Base-by-base conservation (phyloP, 23 tunicate genomes). In the Pegea sp. region DNA sequence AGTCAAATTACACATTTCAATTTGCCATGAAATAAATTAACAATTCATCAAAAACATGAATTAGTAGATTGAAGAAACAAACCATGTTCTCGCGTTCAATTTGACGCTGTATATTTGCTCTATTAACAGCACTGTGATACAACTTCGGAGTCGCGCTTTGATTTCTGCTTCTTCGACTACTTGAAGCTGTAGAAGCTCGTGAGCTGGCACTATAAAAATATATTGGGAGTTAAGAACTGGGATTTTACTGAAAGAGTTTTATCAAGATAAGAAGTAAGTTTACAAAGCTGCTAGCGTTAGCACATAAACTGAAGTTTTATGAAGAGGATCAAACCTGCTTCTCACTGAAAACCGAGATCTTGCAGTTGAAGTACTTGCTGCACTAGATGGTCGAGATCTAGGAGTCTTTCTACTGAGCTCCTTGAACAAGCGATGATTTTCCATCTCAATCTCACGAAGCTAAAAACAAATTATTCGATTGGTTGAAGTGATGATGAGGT, bases 51-150 rank as follows among this genome's bases (percentile, higher is more conserved):
- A n/a, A n/a, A n/a, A n/a, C n/a, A n/a, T n/a, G n/a, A n/a, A 38
- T 11, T 38, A 11, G 16, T 11, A 11, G 11, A 38, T 11, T 38
- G 46, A 11, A 11, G 56, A 18, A 13, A 54, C 64, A 29, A 20
- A 78, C 76, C 67, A 84, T 42, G 42, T 84, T 84, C 53, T 84
- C 95, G 25, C 81, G 55, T 58, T 84, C 95, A 44, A 84, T 73
- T 52, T 63, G 64, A 59, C 58, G 54, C 48, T 84, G 95, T 21
- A 61, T 57, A 18, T 78, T 65, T 6, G 69, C 32, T 51, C 95
- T 42, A 34, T 84, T 84, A 3, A 63, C 52, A 3, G 81, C 84
- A 4, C 77, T 53, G 66, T 84, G 95, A 34, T 84, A 84, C 11
- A 84, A 33, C 33, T 64, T 68, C 11, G 60, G 26, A 23, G 60